Evolutionary conservation across 2,113 vertebrate species (phyloP).

Genomic region (Isurus oxyrinchus): DNA sequence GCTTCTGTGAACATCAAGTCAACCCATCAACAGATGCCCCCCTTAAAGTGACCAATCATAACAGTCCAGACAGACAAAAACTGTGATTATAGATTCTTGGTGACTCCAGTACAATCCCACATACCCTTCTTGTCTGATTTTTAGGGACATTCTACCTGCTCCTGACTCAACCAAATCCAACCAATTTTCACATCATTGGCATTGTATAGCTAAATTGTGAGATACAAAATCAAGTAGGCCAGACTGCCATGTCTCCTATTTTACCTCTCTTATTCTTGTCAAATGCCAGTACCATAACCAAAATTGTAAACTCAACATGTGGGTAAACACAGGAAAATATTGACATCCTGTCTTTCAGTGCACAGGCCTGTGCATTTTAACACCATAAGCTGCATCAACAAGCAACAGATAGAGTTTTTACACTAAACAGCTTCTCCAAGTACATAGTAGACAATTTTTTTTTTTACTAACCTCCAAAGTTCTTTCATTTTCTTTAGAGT

Average conservation of each 20-base stretch:
- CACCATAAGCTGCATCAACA: neutral
- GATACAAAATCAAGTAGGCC: neutral
- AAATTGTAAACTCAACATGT: neutral
- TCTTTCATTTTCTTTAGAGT: neutral
- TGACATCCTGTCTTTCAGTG: neutral
- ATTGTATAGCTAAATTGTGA: neutral
- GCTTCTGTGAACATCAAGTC: too few relatives aligned
- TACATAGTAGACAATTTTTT: neutral
- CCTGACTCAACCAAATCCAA: neutral
- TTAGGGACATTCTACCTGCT: neutral
- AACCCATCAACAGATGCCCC: too few relatives aligned
- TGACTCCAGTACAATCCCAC: neutral
- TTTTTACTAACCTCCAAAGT: neutral
- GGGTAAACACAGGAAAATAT: neutral
- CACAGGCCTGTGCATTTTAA: neutral
- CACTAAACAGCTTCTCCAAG: neutral
- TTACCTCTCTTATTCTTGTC: neutral
- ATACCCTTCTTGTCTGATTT: neutral
- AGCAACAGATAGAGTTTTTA: neutral
- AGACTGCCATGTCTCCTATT: neutral
- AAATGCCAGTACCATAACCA: neutral
- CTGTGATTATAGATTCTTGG: neutral
- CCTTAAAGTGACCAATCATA: too few relatives aligned
- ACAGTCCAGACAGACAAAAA: too few relatives aligned
- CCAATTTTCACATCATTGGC: neutral